Evolutionary conservation across 2,113 vertebrate genomes (phyloP).

Genomic region (Nestor notabilis): DNA sequence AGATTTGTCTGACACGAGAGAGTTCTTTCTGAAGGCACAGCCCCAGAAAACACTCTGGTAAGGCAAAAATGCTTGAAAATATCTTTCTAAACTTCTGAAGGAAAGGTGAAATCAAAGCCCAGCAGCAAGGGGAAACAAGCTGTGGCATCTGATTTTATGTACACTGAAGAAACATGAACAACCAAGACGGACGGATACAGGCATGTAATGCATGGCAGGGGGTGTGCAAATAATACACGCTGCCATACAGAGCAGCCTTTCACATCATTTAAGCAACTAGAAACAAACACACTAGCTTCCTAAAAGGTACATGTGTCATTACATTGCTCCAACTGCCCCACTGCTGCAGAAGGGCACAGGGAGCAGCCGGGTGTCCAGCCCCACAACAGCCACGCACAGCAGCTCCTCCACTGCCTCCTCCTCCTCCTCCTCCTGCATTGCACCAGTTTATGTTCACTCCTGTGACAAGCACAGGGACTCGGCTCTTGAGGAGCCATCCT

Average conservation of each 20-base stretch:
- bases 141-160: background rate
- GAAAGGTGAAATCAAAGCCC: background rate
- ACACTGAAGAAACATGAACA: background rate
- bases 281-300: background rate
- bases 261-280: background rate
- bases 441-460: rapidly evolving
- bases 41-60: background rate
- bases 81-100: background rate
- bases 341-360: rapidly evolving
- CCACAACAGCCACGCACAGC: background rate
- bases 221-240: background rate
- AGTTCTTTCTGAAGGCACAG: background rate
- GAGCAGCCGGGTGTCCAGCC: background rate
- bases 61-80: background rate
- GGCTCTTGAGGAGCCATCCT: background rate
- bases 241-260: background rate
- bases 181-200: background rate
- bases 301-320: no score
- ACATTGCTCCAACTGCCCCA: rapidly evolving
- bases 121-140: background rate
- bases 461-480: background rate
- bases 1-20: background rate
- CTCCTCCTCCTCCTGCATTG: rapidly evolving
- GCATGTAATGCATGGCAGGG: rapidly evolving
- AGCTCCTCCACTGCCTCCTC: background rate